Conservation (phyloP, 2,113 vertebrate species). For the Amphilophus citrinellus region DNA sequence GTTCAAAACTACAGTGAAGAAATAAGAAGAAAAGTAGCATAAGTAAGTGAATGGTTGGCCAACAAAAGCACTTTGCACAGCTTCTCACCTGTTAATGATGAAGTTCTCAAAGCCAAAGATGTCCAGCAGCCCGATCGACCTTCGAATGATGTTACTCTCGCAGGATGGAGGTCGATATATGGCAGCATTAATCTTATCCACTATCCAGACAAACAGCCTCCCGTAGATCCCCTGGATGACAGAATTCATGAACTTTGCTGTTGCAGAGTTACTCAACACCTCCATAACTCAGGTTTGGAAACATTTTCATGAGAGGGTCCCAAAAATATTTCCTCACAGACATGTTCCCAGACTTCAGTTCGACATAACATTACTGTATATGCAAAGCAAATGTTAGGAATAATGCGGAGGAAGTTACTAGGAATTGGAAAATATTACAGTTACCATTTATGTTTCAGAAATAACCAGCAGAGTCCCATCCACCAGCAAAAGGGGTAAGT, state of each 20-base stretch:
- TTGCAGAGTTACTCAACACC: rapidly evolving
- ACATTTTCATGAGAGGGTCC: neutral
- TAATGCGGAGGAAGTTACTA: neutral
- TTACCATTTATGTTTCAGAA: neutral
- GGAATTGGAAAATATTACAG: neutral
- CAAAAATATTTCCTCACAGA: neutral
- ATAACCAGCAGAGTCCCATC: neutral
- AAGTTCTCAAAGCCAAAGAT: conserved; percentile 99
- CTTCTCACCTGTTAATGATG: conserved; percentile 90
- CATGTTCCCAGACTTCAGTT: neutral
- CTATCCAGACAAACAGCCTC: conserved; percentile 96
- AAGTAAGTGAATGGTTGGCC: neutral
- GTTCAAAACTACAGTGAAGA: conserved; percentile 88
- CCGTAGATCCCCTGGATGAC: conserved; percentile 94
- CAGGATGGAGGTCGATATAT: conserved; percentile 92
- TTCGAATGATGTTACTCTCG: conserved; percentile 83
- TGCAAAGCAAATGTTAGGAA: too few relatives aligned
- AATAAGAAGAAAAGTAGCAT: neutral
- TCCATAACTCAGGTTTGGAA: neutral
- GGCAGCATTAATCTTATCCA: conserved; percentile 97
- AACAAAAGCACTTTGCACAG: neutral
- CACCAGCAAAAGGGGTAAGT: neutral
- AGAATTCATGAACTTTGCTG: neutral
- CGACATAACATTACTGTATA: neutral
- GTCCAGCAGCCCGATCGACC: conserved; percentile 94